Evolutionary conservation across 2,113 vertebrate species (phyloP), one percentile per base, ranked within the genome.

Genomic region (Thalassarche chlororhynchos): DNA sequence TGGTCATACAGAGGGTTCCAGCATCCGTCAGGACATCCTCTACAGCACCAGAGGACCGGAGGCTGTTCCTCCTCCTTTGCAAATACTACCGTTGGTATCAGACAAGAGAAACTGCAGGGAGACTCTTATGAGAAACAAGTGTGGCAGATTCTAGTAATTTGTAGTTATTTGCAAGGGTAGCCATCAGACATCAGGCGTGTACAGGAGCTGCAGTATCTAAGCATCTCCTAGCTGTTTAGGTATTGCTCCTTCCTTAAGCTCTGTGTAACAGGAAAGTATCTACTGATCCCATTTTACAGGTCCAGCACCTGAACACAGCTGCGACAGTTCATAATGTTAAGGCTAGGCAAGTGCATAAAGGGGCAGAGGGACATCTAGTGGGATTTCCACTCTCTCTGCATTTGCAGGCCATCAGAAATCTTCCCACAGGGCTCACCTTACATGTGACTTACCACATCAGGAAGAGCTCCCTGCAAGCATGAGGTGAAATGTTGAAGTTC

Each of bases 321-420:
- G 42, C 2, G 1, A 75, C 25, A 57, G 44, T 66, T 81, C 80
- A 42, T 25, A 38, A 32, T 25, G 58, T n/a, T 69, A 82, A 54
- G 5, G 4, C 36, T 65, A 24, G 16, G 54, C 71, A 88, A 52
- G 49, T 46, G 80, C 80, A 64, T 76, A 29, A 95, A 89, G 92
- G 40, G 61, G 14, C 94, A 96, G 92, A 95, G 95, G 78, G 94
- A 96, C 94, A 95, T 65, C 89, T 96, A 96, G 95, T 94, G 94
- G 89, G 95, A 91, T 91, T 86, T 82, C 52, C 40, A 65, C 61
- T 71, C 31, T 66, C 26, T 79, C 52, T 64, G 69, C 44, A 17
- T 26, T 71, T 95, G 65, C 77, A 89, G 61, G 36, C 42, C 83
- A 68, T 18, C 86, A 78, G 57, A 78, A 87, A 57, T 69, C 51